phyloP scores from a whole-genome alignment of 2,797 vertebrate genomes.

The Bothrops alternatus region DNA sequence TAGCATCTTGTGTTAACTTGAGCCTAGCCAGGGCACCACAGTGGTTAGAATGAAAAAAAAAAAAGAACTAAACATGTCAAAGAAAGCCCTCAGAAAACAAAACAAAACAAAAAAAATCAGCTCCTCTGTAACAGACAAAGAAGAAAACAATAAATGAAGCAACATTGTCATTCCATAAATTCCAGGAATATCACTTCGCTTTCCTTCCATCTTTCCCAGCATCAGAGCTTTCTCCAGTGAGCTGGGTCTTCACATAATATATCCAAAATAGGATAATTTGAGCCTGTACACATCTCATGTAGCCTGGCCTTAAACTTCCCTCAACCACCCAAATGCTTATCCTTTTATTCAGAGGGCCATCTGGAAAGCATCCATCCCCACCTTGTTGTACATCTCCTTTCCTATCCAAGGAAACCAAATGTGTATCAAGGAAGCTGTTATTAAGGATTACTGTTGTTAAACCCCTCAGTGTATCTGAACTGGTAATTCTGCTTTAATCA shows the following conservation, averaged over 20 bases:
- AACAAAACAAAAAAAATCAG: no score
- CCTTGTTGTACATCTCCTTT: background rate
- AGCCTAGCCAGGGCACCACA: background rate
- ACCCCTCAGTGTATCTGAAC: constrained; percentile 50
- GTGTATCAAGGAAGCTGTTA: background rate
- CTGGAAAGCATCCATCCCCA: background rate
- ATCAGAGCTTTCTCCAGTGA: background rate
- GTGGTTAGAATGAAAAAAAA: background rate
- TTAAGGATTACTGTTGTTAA: constrained; percentile 52
- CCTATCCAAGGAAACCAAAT: background rate
- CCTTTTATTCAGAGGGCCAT: background rate
- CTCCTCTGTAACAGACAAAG: no score
- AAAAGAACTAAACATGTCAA: no score
- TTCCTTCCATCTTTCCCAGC: background rate
- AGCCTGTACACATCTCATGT: background rate
- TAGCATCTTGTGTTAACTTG: background rate
- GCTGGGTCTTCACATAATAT: background rate
- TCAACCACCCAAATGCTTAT: background rate
- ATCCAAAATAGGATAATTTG: background rate
- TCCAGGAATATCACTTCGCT: background rate
- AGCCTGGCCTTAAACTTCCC: background rate
- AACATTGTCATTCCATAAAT: no score
- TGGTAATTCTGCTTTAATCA: constrained; percentile 66
- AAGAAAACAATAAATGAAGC: no score
- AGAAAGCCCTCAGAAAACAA: no score